Percentiles rank a stretch among this genome's conserved stretches.
Evolutionary conservation across 2,888 invertebrate species (phyloP).

Genomic region (Lottia scabra): DNA sequence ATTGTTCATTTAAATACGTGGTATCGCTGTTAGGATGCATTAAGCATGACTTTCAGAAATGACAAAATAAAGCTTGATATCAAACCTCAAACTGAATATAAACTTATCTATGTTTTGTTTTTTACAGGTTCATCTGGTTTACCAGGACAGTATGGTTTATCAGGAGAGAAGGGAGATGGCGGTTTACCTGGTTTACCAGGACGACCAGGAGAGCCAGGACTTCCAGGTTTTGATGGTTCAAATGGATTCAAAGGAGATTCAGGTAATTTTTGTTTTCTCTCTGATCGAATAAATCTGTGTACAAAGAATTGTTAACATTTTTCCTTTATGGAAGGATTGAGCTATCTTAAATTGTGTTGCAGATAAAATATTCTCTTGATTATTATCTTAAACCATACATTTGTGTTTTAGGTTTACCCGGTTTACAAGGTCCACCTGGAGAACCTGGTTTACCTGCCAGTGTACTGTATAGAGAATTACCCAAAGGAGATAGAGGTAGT

Average conservation of each 20-base stretch:
- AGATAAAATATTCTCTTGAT: too few relatives aligned
- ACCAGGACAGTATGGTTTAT: constrained; percentile 43
- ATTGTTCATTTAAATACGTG: too few relatives aligned
- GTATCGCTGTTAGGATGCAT: too few relatives aligned
- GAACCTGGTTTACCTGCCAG: constrained; percentile 1
- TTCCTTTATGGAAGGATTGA: too few relatives aligned
- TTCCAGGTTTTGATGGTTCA: constrained; percentile 18
- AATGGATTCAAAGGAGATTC: constrained; percentile 17
- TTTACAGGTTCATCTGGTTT: constrained; percentile 50
- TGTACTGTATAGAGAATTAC: constrained; percentile 6
- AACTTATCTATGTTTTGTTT: background rate
- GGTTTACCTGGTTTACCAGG: constrained; percentile 39
- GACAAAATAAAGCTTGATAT: constrained; percentile 1
- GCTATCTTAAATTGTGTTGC: too few relatives aligned
- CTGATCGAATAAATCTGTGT: too few relatives aligned
- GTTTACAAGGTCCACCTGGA: constrained; percentile 13
- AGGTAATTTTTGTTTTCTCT: background rate
- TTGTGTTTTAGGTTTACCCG: background rate
- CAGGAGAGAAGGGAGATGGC: constrained; percentile 48
- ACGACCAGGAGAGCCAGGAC: constrained; percentile 28
- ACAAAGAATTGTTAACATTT: too few relatives aligned
- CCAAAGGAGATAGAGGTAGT: background rate
- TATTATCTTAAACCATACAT: too few relatives aligned
- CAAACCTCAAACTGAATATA: too few relatives aligned
- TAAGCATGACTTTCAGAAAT: too few relatives aligned